Base-by-base conservation (phyloP, 2,113 vertebrate species). In the Pygoscelis adeliae region DNA sequence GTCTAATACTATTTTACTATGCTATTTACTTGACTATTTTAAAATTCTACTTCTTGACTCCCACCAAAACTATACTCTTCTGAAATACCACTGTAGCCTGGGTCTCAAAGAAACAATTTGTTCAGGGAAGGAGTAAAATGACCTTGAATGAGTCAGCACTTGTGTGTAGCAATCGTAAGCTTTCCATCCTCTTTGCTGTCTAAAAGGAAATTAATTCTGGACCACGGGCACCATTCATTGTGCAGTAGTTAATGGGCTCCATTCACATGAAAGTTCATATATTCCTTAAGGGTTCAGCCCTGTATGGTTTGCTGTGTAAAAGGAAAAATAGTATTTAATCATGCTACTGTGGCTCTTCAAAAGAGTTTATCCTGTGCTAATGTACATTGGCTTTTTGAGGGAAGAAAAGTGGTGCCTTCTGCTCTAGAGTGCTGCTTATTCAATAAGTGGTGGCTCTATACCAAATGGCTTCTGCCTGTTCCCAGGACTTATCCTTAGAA, bases 231-330 rank as follows among this genome's bases (percentile, higher is more conserved):
- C 83, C 90, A 90, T 90, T 97, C 50, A 61, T 91, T 73, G 71
- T 5, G 1, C 1, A 15, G 76, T 36, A 36, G n/a, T 97, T 97
- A 94, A 97, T 95, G 90, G 95, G 59, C 94, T 93, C 36, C 94
- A 89, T 97, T 97, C 94, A 96, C 76, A 93, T 81, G 29, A 95
- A 97, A 97, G 96, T 97, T 97, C 94, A 84, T 87, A 34, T 92
- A 56, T 95, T 94, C 94, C 96, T 96, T 87, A 71, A 92, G 95
- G 95, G 23, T 93, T 83, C 71, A 77, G 62, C 25, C 82, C 15
- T 85, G 22, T 82, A 52, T 65, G 77, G 65, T 94, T 95, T 91
- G 87, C 44, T 89, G 87, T 94, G 90, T 92, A 62, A 93, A 97
- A 94, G 74, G 78, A 61, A 93, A 86, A 94, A 62, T 38, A 90